phyloP scores from a whole-genome alignment of 2,113 vertebrate species.

The Lathamus discolor region DNA sequence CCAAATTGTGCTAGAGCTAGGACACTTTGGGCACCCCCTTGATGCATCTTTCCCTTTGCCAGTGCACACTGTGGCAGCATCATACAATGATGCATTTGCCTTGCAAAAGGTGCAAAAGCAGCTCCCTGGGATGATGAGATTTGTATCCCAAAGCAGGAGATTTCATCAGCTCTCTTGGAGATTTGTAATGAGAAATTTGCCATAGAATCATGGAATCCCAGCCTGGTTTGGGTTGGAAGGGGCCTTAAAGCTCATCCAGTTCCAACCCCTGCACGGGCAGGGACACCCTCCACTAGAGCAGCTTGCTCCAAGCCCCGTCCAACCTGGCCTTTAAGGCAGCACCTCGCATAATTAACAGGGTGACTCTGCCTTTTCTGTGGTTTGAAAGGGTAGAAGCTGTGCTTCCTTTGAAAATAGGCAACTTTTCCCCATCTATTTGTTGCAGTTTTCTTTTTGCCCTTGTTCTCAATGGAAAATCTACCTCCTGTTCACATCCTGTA shows the following conservation, averaged over 20 bases:
- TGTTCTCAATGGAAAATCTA: not conserved
- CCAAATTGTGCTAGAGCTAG: not conserved
- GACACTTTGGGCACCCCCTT: not conserved
- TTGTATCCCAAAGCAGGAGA: not conserved
- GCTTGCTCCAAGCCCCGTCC: not conserved
- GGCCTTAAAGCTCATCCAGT: not conserved
- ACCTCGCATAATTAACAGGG: not conserved
- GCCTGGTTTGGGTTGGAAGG: not conserved
- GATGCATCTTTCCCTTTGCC: rapidly evolving
- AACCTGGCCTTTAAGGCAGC: not conserved
- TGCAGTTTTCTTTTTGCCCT: not conserved
- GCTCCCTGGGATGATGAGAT: not conserved
- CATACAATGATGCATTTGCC: not conserved
- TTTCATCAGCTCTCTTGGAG: not conserved
- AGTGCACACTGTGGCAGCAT: rapidly evolving
- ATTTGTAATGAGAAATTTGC: not conserved
- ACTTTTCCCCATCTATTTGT: rapidly evolving
- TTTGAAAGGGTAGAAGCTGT: not conserved
- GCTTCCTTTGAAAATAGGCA: not conserved
- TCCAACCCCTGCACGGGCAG: not conserved
- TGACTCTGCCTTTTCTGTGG: not conserved
- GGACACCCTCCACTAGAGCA: not conserved
- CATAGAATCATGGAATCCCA: not conserved
- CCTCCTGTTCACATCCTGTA: rapidly evolving
- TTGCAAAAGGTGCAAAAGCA: not conserved